These are phyloP conservation scores for Nipponia nippon DNA, from an alignment of 2,113 vertebrate species.

Conservation along the genomic window DNA sequence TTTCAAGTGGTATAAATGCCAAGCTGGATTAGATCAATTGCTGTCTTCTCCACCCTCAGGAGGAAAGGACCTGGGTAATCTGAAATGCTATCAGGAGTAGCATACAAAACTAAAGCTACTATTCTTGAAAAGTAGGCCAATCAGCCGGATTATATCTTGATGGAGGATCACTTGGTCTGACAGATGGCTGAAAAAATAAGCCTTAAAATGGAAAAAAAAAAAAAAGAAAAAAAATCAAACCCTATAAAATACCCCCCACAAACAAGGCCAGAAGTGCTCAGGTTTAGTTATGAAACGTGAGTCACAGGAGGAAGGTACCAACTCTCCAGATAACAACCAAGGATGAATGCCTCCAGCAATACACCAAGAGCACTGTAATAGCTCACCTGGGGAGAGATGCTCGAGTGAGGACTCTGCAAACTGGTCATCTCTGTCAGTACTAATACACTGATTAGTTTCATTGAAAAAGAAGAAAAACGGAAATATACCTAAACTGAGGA, in stretches of 20 bases:
- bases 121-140: not conserved
- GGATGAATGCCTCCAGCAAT: not conserved
- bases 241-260: not conserved
- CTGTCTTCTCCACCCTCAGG: constrained; percentile 2
- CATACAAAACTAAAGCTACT: not conserved
- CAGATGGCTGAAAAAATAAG: constrained; percentile 19
- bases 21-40: constrained; percentile 38
- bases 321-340: not conserved
- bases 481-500: not conserved
- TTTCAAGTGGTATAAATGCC: constrained; percentile 45
- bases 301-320: not conserved
- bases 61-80: not conserved
- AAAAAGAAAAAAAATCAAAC: not conserved
- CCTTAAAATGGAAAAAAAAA: not conserved
- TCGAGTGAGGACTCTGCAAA: fast-evolving
- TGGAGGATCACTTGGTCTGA: not conserved
- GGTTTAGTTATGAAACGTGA: not conserved
- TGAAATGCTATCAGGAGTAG: not conserved
- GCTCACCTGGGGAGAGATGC: not conserved
- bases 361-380: not conserved
- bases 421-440: not conserved
- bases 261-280: not conserved
- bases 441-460: not conserved
- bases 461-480: not conserved
- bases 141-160: not conserved